A percentile compares a stretch with the other conserved stretches of the same genome.
These are phyloP conservation scores for Spinus pinus DNA, from an alignment of 2,797 vertebrate genomes.

Conservation along the genomic window DNA sequence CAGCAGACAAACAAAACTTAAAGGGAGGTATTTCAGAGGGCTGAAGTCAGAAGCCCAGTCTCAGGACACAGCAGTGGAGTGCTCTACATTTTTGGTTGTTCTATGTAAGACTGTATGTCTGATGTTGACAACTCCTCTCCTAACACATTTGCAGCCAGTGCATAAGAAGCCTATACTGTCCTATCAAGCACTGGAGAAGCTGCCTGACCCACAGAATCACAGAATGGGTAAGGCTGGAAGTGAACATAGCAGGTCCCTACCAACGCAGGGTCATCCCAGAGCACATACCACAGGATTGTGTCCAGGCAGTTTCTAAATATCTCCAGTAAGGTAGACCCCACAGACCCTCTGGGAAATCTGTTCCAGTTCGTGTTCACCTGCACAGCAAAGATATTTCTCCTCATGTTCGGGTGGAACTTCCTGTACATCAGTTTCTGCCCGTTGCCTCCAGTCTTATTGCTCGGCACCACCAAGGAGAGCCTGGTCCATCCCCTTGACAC, in stretches of 20 bases:
- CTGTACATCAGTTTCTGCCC: neutral
- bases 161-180: fast-evolving
- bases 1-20: neutral
- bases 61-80: fast-evolving
- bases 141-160: fast-evolving
- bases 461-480: neutral
- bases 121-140: fast-evolving
- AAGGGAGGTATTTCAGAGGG: neutral
- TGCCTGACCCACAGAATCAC: neutral
- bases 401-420: neutral
- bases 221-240: neutral
- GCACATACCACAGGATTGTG: neutral
- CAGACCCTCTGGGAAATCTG: neutral
- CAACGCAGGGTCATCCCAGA: neutral
- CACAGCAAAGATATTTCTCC: neutral
- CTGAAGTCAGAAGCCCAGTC: neutral
- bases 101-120: fast-evolving
- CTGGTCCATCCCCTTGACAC: neutral
- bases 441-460: neutral
- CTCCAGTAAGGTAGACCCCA: neutral
- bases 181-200: neutral
- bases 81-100: fast-evolving
- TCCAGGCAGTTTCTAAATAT: neutral
- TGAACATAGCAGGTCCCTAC: neutral
- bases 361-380: neutral